These are phyloP conservation scores for Cantharis rustica DNA, from an alignment of 2,888 invertebrate genomes.

Conservation along the genomic window DNA sequence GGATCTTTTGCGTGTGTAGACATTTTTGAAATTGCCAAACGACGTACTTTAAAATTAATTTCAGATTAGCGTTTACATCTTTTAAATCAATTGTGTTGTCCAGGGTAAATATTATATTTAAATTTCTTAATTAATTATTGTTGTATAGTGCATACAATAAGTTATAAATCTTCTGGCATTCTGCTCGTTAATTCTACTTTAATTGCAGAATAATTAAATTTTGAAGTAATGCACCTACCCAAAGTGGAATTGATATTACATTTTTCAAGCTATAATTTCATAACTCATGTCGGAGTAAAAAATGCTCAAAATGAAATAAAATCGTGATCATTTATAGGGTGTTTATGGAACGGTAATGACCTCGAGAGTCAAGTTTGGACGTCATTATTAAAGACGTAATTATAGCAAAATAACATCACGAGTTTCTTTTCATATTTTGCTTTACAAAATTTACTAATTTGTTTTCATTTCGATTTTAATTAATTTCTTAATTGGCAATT, in stretches of 20 bases:
- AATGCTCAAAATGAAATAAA: not conserved
- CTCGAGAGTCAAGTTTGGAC: not conserved
- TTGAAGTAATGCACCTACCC: not conserved
- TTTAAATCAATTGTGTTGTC: not conserved
- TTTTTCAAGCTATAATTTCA: not conserved
- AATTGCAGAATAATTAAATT: not conserved
- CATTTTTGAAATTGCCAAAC: not conserved
- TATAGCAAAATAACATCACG: not conserved
- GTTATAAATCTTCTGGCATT: not conserved
- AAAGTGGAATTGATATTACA: not conserved
- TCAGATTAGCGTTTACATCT: not conserved
- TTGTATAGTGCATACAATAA: not conserved
- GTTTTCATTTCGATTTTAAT: not conserved
- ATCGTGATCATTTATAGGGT: not conserved
- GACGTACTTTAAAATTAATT: not conserved
- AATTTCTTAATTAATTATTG: not conserved
- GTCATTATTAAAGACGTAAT: not conserved
- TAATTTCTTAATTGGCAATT: not conserved
- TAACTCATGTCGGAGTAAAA: not conserved
- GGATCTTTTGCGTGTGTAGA: not conserved
- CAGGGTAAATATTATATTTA: not conserved
- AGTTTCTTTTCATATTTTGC: not conserved
- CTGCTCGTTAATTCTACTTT: not conserved
- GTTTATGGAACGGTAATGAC: not conserved
- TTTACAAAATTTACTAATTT: not conserved